A percentile compares a stretch with the other conserved stretches of the same genome.
phyloP scores from a whole-genome alignment of 2,113 vertebrate genomes.

The Grammomys surdaster region DNA sequence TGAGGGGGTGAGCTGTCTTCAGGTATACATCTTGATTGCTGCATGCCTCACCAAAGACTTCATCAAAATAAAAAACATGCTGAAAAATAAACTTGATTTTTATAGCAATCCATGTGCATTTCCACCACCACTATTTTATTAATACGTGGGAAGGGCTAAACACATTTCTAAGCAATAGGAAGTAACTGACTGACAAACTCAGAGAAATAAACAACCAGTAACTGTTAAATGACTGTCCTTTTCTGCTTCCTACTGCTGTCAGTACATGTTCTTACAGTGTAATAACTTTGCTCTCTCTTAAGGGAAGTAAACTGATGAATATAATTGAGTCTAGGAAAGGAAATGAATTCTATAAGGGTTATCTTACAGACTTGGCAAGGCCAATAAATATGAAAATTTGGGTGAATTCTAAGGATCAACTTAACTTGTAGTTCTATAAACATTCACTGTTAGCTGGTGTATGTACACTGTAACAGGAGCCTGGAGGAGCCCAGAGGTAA shows the following conservation, averaged over 20 bases:
- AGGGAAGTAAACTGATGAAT: neutral
- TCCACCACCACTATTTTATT: constrained; percentile 58
- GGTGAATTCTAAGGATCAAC: neutral
- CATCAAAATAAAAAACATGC: constrained; percentile 97
- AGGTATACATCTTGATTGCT: constrained; percentile 93
- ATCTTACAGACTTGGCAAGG: neutral
- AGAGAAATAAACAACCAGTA: constrained; percentile 1
- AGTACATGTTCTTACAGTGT: neutral
- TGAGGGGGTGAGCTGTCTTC: constrained; percentile 93
- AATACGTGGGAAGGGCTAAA: constrained; percentile 30
- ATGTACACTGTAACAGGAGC: constrained; percentile 21
- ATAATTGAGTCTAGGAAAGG: neutral
- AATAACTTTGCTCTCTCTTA: constrained; percentile 64
- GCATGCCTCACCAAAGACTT: constrained; percentile 93
- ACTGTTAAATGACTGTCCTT: neutral
- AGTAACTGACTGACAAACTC: constrained; percentile 42
- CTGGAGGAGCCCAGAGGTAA: constrained; percentile 14
- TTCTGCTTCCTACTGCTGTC: constrained; percentile 21
- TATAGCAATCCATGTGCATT: constrained; percentile 73
- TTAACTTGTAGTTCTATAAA: constrained; percentile 41
- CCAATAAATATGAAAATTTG: neutral
- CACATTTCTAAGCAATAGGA: constrained; percentile 60
- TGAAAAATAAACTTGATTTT: constrained; percentile 87
- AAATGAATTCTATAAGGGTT: constrained; percentile 51
- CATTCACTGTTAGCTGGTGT: constrained; percentile 31